A percentile compares a stretch with the other conserved stretches of the same genome.
Conservation (phyloP, 2,797 vertebrate species). For the Adelosebastes latens region DNA sequence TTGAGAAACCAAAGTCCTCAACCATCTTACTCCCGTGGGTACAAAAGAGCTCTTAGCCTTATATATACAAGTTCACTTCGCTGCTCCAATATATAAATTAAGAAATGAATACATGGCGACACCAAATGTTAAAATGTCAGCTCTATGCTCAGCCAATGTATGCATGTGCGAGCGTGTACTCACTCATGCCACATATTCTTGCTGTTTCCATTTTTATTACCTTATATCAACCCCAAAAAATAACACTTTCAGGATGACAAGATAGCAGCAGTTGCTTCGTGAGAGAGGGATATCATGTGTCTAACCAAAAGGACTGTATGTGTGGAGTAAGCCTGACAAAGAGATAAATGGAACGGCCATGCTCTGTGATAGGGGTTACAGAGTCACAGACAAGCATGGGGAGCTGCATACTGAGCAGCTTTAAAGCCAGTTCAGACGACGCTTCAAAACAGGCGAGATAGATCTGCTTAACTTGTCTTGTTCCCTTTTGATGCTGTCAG, state of each 20-base stretch:
- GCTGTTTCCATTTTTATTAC: background rate
- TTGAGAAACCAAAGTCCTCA: conserved; percentile 6
- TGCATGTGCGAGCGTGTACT: background rate
- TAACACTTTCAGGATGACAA: conserved; percentile 16
- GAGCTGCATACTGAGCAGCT: conserved; percentile 68
- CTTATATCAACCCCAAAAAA: background rate
- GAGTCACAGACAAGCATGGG: conserved; percentile 57
- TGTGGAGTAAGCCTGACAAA: conserved; percentile 39
- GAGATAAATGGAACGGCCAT: conserved; percentile 61
- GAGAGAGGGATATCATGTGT: conserved; percentile 25
- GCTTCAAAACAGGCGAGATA: conserved; percentile 70
- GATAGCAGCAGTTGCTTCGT: conserved; percentile 12
- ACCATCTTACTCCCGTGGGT: background rate
- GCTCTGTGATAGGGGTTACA: conserved; percentile 64
- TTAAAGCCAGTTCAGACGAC: conserved; percentile 74
- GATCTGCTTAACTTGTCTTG: conserved; percentile 79
- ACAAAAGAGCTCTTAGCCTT: conserved; percentile 4
- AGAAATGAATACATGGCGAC: background rate
- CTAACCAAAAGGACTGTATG: conserved; percentile 39
- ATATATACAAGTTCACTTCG: background rate
- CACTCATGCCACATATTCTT: background rate
- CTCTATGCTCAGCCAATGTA: background rate
- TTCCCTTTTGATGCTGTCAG: conserved; percentile 79
- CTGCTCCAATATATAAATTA: background rate
- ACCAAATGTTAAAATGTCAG: conserved; percentile 11